These are phyloP conservation scores for Nebria brevicollis DNA, from an alignment of 2,888 invertebrate genomes.

Conservation along the genomic window DNA sequence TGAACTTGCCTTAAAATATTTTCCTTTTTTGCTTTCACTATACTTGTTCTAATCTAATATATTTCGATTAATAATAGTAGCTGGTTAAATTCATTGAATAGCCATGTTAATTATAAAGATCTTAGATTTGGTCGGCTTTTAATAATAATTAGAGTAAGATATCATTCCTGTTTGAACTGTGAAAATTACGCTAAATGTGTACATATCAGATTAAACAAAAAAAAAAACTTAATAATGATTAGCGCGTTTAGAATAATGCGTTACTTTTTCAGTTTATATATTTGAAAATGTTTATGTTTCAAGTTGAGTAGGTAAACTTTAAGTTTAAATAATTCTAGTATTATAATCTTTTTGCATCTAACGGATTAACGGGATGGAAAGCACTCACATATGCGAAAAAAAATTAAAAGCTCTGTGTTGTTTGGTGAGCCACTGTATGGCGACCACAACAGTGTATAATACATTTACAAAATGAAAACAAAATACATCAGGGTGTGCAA, in stretches of 20 bases:
- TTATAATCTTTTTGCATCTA: not conserved
- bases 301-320: no score
- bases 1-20: not conserved
- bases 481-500: conserved; percentile 12
- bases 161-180: not conserved
- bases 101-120: not conserved
- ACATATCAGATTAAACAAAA: no score
- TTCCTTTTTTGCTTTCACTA: not conserved
- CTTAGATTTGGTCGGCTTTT: not conserved
- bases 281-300: not conserved
- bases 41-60: not conserved
- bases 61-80: not conserved
- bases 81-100: not conserved
- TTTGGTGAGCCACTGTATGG: not conserved
- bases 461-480: conserved; percentile 42
- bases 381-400: not conserved
- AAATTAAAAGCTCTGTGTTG: not conserved
- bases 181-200: not conserved
- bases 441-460: conserved; percentile 30
- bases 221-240: no score
- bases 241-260: no score
- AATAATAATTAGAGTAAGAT: not conserved
- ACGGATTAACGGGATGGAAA: not conserved
- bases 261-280: not conserved
- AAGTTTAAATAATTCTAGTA: not conserved